Evolutionary conservation across 2,888 invertebrate species (phyloP), one percentile per base, ranked within the genome.

Genomic region (Brassicogethes aeneus): DNA sequence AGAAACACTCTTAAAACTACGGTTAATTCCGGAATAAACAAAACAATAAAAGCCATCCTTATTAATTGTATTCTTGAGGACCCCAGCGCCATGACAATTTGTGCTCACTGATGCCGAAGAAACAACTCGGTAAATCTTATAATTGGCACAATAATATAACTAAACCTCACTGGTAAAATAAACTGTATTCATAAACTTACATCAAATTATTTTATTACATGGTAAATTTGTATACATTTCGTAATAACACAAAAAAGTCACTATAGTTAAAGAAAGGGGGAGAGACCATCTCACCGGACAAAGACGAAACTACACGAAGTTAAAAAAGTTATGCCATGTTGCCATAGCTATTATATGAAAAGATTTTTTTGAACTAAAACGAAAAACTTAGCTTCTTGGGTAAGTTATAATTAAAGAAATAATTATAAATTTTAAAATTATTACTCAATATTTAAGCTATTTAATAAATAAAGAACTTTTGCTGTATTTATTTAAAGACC

Each of bases 221-320:
- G 62, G 62, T 65, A 66, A 61, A 65, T 66, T 67, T 66, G 69
- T 70, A 68, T 71, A 70, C 69, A 71, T 70, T 64, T 67, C 65
- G 66, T 59, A 68, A 62, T 60, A 70, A 70, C 65, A 67, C 66
- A 71, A 71, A 70, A 61, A 70, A 70, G 54, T 58, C 58, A 59
- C 58, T 57, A n/a, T n/a, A 58, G 52, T 57, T 54, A 56, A 56
- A 54, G 52, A 54, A 60, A 61, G 59, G 57, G 60, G 61, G 61
- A 64, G 61, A 61, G 23, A 23, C 23, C 10, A 23, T 23, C 23
- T 23, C 23, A 10, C 5, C 23, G 23, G 10, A 5, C 23, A 10
- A 23, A 5, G 10, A 23, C 23, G 23, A 23, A 23, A 23, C 23
- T 5, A 23, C 23, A 23, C 23, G 23, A 23, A 23, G n/a, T n/a